A percentile compares a stretch with the other conserved stretches of the same genome.
Conservation (phyloP, 2,888 invertebrate genomes). For the Leucophenga montana region DNA sequence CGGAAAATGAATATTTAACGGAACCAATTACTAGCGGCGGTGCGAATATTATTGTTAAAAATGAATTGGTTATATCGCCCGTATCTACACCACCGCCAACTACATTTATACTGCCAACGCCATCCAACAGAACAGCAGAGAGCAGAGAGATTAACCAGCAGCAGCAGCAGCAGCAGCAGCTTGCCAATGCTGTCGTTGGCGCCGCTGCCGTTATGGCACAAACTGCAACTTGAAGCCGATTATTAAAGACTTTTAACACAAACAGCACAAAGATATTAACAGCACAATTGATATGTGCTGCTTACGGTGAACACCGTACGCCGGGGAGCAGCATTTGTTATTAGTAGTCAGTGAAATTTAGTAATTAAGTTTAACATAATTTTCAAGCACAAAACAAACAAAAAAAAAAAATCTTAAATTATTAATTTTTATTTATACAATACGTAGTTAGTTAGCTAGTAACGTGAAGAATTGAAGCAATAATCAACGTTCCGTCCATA, state of each 20-base stretch:
- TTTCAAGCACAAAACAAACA: conserved; percentile 3
- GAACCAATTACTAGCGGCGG: conserved; percentile 37
- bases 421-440: background rate
- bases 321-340: background rate
- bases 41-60: conserved; percentile 67
- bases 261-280: background rate
- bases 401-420: conserved; percentile 12
- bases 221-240: conserved; percentile 50
- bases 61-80: conserved; percentile 69
- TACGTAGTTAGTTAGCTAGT: conserved; percentile 37
- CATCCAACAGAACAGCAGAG: conserved; percentile 49
- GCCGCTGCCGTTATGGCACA: conserved; percentile 48
- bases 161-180: too few species aligned
- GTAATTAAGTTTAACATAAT: conserved; percentile 34
- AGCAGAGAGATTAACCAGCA: too few species aligned
- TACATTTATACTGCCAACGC: conserved; percentile 39
- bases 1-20: conserved; percentile 20
- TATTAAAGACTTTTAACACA: conserved; percentile 7
- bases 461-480: conserved; percentile 33
- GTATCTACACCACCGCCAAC: conserved; percentile 65
- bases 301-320: background rate
- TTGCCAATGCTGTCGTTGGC: conserved; percentile 16
- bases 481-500: conserved; percentile 56
- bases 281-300: conserved; percentile 1
- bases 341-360: conserved; percentile 40